Evolutionary conservation across 1,140 invertebrate species (phyloP), one percentile per base, ranked within the genome.

Genomic region (Euglossa dilemma): DNA sequence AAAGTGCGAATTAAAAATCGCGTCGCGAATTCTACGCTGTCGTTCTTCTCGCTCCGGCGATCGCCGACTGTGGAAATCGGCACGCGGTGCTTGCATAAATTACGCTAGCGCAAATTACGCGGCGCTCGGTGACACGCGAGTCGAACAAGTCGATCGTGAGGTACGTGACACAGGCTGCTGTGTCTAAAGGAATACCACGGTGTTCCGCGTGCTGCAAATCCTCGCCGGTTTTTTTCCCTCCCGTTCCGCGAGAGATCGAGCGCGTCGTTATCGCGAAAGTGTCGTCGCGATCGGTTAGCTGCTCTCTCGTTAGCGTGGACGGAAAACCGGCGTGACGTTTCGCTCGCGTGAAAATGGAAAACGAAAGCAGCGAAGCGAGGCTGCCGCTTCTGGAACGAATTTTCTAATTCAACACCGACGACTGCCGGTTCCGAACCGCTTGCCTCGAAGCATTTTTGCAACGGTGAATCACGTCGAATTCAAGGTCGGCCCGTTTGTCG

Each of bases 381-480:
- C 23, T 14, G 23, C 0, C 36, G 23, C 45, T 45, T 57, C 63
- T 36, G 16, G 69, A 80, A 70, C 70, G n/a, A 64, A 54, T 80
- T 64, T 74, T 74, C 67, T 72, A 72, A 72, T 80, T 67, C n/a
- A 1, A 18, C 43, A 52, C 23, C n/a, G 18, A 28, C n/a, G 18
- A 28, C 11, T 11, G 66, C 12, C 52, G 50, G 50, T 78, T 57
- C 61, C 76, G 28, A 70, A 66, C 28, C 67, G 56, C 20, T 45
- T 28, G 43, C 18, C 45, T 6, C 25, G 50, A 25, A 69, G n/a
- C 77, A 86, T 87, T 82, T 87, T 82, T 75, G 59, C 84, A 54
- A 59, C 56, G 28, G 23, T 87, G 85, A 87, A 61, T 87, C 85
- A 87, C 20, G 36, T 20, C 36, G n/a, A 7, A 72, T 82, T 86